Evolutionary conservation across 2,888 invertebrate species (phyloP).

Genomic region (Falcaria lacertinaria): DNA sequence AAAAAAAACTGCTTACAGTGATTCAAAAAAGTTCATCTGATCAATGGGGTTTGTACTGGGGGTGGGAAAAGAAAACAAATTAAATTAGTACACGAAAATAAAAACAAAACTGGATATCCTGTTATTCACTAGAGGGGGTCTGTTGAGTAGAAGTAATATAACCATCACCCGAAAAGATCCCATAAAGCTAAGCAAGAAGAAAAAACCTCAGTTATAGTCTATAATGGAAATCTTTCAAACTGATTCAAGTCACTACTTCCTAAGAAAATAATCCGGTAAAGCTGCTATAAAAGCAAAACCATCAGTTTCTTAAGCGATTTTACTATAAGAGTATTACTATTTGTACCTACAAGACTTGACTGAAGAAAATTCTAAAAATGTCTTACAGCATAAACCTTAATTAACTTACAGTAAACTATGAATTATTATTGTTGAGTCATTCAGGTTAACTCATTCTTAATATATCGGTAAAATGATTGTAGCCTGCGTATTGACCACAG

Average conservation of each 20-base stretch:
- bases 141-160: conserved; percentile 9
- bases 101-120: conserved; percentile 19
- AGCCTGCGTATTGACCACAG: too few relatives aligned
- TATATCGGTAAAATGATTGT: too few relatives aligned
- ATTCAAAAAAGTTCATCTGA: conserved; percentile 79
- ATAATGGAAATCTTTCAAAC: neutral
- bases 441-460: too few relatives aligned
- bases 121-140: conserved; percentile 34
- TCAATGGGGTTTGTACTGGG: conserved; percentile 77
- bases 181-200: conserved; percentile 32
- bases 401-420: too few relatives aligned
- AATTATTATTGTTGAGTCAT: too few relatives aligned
- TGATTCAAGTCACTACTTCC: too few relatives aligned
- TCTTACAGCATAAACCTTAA: neutral
- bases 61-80: conserved; percentile 50
- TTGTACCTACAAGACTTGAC: neutral
- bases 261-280: too few relatives aligned
- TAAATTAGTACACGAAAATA: conserved; percentile 54
- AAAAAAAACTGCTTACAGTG: conserved; percentile 69
- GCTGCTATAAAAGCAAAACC: neutral
- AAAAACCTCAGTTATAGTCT: conserved; percentile 1
- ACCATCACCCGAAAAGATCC: conserved; percentile 35
- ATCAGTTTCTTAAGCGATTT: neutral
- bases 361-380: too few relatives aligned
- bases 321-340: too few relatives aligned